phyloP scores from a whole-genome alignment of 2,797 vertebrate species.

The Acestrorhynchus altus region DNA sequence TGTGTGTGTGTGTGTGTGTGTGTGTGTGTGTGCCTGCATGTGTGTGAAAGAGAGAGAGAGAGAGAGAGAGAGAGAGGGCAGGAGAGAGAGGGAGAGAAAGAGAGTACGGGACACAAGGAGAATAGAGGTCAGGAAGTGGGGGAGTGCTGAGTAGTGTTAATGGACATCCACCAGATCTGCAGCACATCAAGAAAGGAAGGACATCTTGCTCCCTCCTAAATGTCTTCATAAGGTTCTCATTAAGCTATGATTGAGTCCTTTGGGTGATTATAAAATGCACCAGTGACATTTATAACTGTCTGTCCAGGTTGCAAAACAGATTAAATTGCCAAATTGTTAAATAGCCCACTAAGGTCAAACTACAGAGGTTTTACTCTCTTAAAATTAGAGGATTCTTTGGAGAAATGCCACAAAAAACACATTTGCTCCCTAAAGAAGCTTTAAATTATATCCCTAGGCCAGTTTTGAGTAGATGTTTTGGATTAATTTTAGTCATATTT shows the following conservation, averaged over 20 bases:
- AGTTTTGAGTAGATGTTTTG: too few relatives aligned
- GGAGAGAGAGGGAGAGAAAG: too few relatives aligned
- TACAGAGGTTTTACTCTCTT: neutral
- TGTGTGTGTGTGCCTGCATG: constrained; percentile 15
- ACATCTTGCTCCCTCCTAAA: neutral
- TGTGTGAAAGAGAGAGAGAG: neutral
- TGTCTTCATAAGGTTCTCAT: neutral
- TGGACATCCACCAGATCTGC: constrained; percentile 11
- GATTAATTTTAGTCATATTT: too few relatives aligned
- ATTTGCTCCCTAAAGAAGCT: neutral
- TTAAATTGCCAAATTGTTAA: neutral
- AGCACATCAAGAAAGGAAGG: neutral
- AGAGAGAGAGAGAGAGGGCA: neutral
- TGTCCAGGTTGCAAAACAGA: neutral
- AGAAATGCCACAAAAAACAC: neutral
- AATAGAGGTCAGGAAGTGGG: constrained; percentile 15
- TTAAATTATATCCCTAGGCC: neutral
- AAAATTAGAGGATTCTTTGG: too few relatives aligned
- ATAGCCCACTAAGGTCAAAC: neutral
- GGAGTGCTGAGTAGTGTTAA: neutral
- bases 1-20: constrained; percentile 18
- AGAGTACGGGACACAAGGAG: neutral
- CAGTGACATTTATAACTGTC: neutral
- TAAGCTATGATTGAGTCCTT: neutral
- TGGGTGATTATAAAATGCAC: neutral